These are phyloP conservation scores for Schlechtendalia chinensis DNA, from an alignment of 1,140 invertebrate genomes.

Conservation along the genomic window DNA sequence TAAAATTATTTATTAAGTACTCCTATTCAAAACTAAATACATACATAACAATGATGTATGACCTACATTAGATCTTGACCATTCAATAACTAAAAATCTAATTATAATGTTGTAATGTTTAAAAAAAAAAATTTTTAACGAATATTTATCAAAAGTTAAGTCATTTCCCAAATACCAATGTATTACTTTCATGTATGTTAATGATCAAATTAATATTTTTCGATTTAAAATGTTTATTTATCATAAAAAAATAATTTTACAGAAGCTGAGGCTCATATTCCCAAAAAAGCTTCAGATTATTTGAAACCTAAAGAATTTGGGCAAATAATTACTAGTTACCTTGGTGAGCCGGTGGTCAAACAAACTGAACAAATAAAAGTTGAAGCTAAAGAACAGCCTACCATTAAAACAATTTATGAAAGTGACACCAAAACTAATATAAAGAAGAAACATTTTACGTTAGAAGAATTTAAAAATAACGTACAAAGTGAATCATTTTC, in stretches of 20 bases:
- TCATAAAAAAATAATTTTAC: constrained; percentile 10
- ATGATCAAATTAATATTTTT: too few relatives aligned
- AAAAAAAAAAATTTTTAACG: too few relatives aligned
- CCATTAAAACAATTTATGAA: constrained; percentile 25
- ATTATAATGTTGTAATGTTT: too few relatives aligned
- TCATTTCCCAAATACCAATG: background rate
- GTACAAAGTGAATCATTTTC: background rate
- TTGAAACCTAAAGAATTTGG: constrained; percentile 43
- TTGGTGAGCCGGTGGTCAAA: background rate
- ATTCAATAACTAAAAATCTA: too few relatives aligned
- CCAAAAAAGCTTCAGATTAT: constrained; percentile 27
- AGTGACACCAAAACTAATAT: constrained; percentile 9
- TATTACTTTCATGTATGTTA: too few relatives aligned
- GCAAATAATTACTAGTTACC: constrained; percentile 44
- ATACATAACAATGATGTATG: too few relatives aligned
- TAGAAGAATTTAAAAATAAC: constrained; percentile 11
- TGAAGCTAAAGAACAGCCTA: background rate
- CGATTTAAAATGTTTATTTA: too few relatives aligned
- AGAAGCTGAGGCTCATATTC: constrained; percentile 47
- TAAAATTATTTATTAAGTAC: too few relatives aligned
- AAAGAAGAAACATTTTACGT: constrained; percentile 22
- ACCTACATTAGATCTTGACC: too few relatives aligned
- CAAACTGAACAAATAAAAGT: constrained; percentile 8
- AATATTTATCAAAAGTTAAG: too few relatives aligned
- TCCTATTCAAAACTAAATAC: too few relatives aligned